Percentiles rank a stretch among this genome's conserved stretches.
These are phyloP conservation scores for Galago senegalensis DNA, from an alignment of 2,797 vertebrate species.

Conservation along the genomic window DNA sequence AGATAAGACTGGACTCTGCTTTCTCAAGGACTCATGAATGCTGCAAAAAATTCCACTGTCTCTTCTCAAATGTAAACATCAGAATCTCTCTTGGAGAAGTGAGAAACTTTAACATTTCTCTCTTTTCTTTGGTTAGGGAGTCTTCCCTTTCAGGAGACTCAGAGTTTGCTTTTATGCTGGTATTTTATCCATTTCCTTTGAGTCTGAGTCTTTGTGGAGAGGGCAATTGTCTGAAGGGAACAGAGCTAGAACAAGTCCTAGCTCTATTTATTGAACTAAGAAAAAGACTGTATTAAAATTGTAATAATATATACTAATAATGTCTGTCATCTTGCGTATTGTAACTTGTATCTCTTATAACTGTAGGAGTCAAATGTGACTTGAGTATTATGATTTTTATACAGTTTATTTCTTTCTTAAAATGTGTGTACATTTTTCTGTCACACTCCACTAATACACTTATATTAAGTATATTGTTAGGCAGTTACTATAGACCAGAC, in stretches of 20 bases:
- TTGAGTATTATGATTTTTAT: too few species aligned
- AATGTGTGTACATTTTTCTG: too few species aligned
- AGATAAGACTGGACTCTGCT: background rate
- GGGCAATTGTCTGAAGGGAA: background rate
- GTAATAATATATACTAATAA: too few species aligned
- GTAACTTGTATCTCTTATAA: too few species aligned
- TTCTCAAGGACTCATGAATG: background rate
- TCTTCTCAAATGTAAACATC: background rate
- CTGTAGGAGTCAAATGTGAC: too few species aligned
- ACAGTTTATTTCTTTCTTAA: too few species aligned
- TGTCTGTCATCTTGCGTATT: too few species aligned
- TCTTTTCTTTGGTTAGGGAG: background rate
- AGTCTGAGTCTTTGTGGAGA: background rate
- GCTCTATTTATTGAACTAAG: background rate
- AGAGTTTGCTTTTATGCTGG: background rate
- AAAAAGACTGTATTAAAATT: too few species aligned
- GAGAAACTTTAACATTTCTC: background rate
- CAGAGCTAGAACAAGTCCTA: background rate
- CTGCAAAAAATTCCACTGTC: background rate
- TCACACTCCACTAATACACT: background rate
- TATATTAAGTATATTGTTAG: slow-evolving; percentile 35
- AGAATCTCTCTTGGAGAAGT: background rate
- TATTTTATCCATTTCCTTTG: background rate
- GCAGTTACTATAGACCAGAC: background rate
- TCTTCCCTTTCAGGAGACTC: background rate